Evolutionary conservation across 2,113 vertebrate genomes (phyloP).

Genomic region (Lonchura striata): DNA sequence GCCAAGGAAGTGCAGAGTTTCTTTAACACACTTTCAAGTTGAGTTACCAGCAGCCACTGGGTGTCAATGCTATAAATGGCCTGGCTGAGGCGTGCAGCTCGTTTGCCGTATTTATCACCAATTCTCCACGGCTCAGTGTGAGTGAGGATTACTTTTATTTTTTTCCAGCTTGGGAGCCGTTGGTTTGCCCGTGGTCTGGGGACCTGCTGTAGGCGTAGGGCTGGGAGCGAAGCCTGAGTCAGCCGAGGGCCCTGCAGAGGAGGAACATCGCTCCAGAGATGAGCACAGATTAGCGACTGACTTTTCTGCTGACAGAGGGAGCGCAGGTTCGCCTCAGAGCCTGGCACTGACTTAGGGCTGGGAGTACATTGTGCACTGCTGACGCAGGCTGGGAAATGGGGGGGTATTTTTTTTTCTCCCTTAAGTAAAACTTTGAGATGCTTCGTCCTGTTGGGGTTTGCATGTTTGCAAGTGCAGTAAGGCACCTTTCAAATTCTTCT

Average conservation of each 20-base stretch:
- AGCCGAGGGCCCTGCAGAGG: background rate
- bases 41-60: background rate
- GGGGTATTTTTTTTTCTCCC: too few relatives aligned
- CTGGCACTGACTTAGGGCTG: background rate
- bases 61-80: background rate
- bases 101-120: background rate
- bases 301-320: constrained; percentile 35
- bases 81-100: background rate
- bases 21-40: background rate
- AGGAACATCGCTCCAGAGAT: background rate
- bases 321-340: background rate
- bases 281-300: background rate
- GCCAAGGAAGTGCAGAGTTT: background rate
- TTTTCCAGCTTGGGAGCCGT: background rate
- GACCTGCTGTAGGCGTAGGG: background rate
- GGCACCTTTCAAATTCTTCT: background rate
- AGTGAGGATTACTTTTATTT: background rate
- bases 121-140: fast-evolving
- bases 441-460: background rate
- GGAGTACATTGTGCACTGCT: background rate
- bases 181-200: background rate
- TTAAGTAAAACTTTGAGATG: background rate
- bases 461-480: background rate
- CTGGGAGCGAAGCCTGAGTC: background rate
- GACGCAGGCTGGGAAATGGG: background rate